Evolutionary conservation across 2,888 invertebrate genomes (phyloP).

Genomic region (Bhutanitis thaidina): DNA sequence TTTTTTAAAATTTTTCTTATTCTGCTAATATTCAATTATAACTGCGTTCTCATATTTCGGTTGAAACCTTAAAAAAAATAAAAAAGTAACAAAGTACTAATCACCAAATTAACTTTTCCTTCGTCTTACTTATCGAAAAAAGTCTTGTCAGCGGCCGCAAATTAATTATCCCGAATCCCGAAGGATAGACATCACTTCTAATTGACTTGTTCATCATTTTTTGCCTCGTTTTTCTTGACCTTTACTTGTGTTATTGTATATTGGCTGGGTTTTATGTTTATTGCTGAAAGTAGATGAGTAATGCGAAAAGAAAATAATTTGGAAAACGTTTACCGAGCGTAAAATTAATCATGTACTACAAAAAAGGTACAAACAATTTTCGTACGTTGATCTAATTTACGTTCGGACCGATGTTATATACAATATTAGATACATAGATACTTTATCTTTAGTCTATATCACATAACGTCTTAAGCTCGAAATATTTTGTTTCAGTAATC

Average conservation of each 20-base stretch:
- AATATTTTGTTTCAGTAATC: too few relatives aligned
- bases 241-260: constrained; percentile 22
- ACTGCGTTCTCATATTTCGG: background rate
- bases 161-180: constrained; percentile 50
- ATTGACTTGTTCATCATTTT: constrained; percentile 51
- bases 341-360: too few relatives aligned
- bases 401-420: too few relatives aligned
- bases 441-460: too few relatives aligned
- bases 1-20: too few relatives aligned
- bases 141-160: constrained; percentile 51
- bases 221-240: constrained; percentile 24
- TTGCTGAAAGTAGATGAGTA: constrained; percentile 1
- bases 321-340: background rate
- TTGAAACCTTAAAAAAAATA: background rate
- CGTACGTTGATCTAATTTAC: too few relatives aligned
- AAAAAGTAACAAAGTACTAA: constrained; percentile 40
- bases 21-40: too few relatives aligned
- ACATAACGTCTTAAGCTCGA: too few relatives aligned
- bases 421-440: too few relatives aligned
- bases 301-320: constrained; percentile 8
- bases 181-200: constrained; percentile 44
- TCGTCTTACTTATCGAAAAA: constrained; percentile 48
- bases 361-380: too few relatives aligned
- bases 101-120: constrained; percentile 50
- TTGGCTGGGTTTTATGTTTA: constrained; percentile 2